phyloP scores from a whole-genome alignment of 2,888 invertebrate species.

The Scotopteryx bipunctaria region DNA sequence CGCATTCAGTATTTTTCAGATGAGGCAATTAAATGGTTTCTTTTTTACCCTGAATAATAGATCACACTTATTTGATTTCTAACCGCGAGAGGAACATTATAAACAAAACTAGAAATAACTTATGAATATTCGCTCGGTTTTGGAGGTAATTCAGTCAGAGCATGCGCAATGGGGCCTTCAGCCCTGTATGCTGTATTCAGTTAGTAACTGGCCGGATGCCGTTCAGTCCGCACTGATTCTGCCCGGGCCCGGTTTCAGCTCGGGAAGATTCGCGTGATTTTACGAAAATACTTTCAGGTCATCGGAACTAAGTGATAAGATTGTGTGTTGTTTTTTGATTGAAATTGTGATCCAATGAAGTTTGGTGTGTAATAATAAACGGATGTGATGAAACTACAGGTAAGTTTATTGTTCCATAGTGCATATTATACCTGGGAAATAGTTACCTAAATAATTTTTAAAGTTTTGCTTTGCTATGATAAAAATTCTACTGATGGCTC shows the following conservation, averaged over 20 bases:
- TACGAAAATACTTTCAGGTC: conserved; percentile 15
- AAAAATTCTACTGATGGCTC: no score
- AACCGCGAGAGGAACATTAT: conserved; percentile 56
- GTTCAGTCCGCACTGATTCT: conserved; percentile 48
- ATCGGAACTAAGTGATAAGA: background rate
- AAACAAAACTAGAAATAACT: conserved; percentile 75
- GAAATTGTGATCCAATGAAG: background rate
- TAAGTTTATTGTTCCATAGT: no score
- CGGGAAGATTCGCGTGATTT: conserved; percentile 33
- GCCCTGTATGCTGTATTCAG: conserved; percentile 59
- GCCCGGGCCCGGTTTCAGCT: conserved; percentile 42
- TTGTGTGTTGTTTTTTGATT: conserved; percentile 1
- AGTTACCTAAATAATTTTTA: no score
- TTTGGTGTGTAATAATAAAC: background rate
- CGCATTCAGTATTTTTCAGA: no score
- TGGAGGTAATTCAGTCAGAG: conserved; percentile 69
- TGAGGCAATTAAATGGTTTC: no score
- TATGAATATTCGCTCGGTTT: conserved; percentile 69
- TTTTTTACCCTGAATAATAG: no score
- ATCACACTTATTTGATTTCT: background rate
- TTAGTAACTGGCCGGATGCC: conserved; percentile 76
- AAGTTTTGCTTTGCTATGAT: no score
- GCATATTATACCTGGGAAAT: no score
- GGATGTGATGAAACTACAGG: conserved; percentile 13
- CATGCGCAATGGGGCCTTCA: conserved; percentile 64